A percentile compares a stretch with the other conserved stretches of the same genome.
Evolutionary conservation across 2,113 vertebrate genomes (phyloP).

Genomic region (Syngnathus floridae): DNA sequence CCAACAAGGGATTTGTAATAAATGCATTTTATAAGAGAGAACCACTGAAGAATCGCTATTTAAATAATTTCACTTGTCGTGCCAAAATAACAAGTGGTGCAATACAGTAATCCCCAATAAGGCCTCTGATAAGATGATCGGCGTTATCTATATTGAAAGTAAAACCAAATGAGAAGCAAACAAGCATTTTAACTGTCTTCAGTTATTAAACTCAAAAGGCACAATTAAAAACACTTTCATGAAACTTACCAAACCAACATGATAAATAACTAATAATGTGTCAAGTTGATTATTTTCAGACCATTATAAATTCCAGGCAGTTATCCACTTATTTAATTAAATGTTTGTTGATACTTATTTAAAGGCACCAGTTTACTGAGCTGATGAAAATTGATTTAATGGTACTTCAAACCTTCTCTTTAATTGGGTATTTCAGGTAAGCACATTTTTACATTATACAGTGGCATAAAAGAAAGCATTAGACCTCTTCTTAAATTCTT

Average conservation of each 20-base stretch:
- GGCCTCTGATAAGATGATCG: not conserved
- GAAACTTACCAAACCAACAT: not conserved
- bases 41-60: not conserved
- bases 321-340: not conserved
- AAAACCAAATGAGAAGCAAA: not conserved
- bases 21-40: not conserved
- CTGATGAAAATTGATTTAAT: not conserved
- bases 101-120: not conserved
- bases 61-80: not conserved
- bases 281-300: not conserved
- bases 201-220: not conserved
- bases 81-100: not conserved
- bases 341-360: not conserved
- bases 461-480: too few relatives aligned
- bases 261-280: not conserved
- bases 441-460: too few relatives aligned
- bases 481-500: too few relatives aligned
- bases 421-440: too few relatives aligned
- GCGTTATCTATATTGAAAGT: not conserved
- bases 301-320: not conserved
- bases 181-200: not conserved
- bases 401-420: too few relatives aligned
- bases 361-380: not conserved
- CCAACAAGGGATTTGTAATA: conserved; percentile 16
- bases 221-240: not conserved